phyloP scores from a whole-genome alignment of 1,140 invertebrate species.

The Propsilocerus akamusi region DNA sequence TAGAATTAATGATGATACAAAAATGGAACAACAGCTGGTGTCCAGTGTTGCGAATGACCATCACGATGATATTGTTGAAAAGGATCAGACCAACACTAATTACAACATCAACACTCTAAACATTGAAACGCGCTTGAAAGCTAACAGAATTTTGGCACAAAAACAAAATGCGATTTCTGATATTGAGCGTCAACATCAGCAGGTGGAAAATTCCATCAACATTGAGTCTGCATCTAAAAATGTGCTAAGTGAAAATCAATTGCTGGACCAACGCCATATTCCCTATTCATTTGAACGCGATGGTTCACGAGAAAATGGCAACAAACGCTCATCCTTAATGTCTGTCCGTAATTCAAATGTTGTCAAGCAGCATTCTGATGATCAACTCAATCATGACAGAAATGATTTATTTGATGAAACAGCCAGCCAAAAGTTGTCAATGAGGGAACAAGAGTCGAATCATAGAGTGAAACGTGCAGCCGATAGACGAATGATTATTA shows the following conservation, averaged over 20 bases:
- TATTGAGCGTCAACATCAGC: not conserved
- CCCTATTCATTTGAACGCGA: not conserved
- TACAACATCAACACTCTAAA: not conserved
- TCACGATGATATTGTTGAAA: not conserved
- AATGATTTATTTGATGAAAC: not conserved
- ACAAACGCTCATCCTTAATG: not conserved
- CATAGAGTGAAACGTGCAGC: not conserved
- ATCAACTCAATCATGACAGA: not conserved
- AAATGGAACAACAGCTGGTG: not conserved
- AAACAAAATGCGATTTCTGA: not conserved
- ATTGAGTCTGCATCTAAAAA: not conserved
- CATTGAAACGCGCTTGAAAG: not conserved
- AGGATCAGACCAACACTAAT: too few relatives aligned
- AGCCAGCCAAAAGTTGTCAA: too few relatives aligned
- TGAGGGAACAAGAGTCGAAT: not conserved
- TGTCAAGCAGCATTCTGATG: not conserved
- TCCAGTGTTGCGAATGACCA: not conserved
- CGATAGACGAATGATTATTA: too few relatives aligned
- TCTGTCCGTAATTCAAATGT: too few relatives aligned
- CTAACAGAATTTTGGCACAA: not conserved
- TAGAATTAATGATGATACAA: not conserved
- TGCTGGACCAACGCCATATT: not conserved
- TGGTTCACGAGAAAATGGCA: not conserved
- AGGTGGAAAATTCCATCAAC: not conserved
- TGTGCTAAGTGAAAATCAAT: slow-evolving; percentile 1